These are phyloP conservation scores for Acanthopleura granulata DNA, from an alignment of 2,888 invertebrate genomes.

Conservation along the genomic window DNA sequence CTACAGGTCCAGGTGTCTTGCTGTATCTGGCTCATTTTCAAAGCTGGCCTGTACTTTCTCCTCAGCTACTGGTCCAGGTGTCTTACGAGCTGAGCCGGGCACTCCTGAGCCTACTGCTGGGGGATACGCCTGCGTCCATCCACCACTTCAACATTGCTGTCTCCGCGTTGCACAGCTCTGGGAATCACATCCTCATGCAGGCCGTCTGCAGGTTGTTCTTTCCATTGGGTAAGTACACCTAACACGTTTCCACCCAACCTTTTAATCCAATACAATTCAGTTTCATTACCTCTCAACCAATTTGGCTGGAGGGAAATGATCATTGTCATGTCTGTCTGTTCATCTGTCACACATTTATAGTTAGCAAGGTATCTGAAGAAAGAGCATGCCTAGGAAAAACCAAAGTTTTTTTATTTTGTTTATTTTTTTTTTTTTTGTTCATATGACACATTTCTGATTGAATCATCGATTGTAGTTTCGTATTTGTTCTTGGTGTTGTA, in stretches of 20 bases:
- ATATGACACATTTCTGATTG: too few species aligned
- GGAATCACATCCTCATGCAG: constrained; percentile 47
- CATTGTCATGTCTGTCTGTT: neutral
- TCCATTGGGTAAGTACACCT: constrained; percentile 49
- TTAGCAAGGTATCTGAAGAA: neutral
- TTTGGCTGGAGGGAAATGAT: neutral
- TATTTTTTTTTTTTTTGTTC: too few species aligned
- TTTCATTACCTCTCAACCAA: neutral
- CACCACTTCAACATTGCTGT: constrained; percentile 56
- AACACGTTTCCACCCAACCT: too few species aligned
- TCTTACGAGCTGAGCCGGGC: constrained; percentile 56
- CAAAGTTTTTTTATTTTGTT: too few species aligned
- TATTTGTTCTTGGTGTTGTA: too few species aligned
- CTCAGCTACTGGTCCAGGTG: constrained; percentile 55
- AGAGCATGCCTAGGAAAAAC: too few species aligned
- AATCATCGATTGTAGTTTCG: too few species aligned
- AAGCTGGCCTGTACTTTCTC: too few species aligned
- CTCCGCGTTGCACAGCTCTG: constrained; percentile 49
- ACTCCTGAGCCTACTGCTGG: constrained; percentile 55
- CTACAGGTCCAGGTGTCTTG: too few species aligned
- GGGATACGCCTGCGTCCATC: constrained; percentile 57
- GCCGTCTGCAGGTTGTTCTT: constrained; percentile 56
- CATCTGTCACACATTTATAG: neutral
- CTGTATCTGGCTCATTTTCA: too few species aligned
- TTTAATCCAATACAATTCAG: too few species aligned